A percentile compares a stretch with the other conserved stretches of the same genome.
Conservation (phyloP, 2,888 invertebrate genomes). For the Cheilosia urbana region DNA sequence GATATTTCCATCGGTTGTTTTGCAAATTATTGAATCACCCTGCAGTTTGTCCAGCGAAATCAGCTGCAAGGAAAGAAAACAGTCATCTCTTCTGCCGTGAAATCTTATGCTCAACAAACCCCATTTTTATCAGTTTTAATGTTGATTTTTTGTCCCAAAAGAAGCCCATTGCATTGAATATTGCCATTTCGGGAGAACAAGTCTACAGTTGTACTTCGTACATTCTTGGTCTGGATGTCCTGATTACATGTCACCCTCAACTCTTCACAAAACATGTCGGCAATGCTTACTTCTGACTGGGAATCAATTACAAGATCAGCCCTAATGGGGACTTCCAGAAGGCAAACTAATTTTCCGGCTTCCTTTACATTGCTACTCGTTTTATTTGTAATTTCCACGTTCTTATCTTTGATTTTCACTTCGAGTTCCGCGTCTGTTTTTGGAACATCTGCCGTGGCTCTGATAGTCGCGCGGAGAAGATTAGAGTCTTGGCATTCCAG, state of each 20-base stretch:
- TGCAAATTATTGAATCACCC: slow-evolving; percentile 80
- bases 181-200: slow-evolving; percentile 79
- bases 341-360: slow-evolving; percentile 49
- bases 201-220: slow-evolving; percentile 78
- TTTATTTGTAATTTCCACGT: slow-evolving; percentile 59
- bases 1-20: slow-evolving; percentile 80
- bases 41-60: slow-evolving; percentile 81
- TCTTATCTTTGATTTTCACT: slow-evolving; percentile 57
- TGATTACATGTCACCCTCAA: slow-evolving; percentile 77
- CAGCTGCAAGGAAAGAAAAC: slow-evolving; percentile 75
- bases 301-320: slow-evolving; percentile 79
- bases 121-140: slow-evolving; percentile 78
- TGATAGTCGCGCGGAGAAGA: slow-evolving; percentile 61
- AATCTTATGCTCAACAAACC: slow-evolving; percentile 68
- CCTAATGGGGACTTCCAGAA: slow-evolving; percentile 80
- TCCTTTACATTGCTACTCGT: slow-evolving; percentile 20
- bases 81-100: background rate
- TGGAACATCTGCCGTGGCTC: slow-evolving; percentile 17
- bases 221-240: slow-evolving; percentile 79
- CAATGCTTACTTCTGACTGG: slow-evolving; percentile 77
- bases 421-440: slow-evolving; percentile 44
- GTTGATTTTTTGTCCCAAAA: slow-evolving; percentile 79
- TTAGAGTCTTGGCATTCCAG: slow-evolving; percentile 70
- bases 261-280: slow-evolving; percentile 79
- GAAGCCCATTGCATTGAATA: slow-evolving; percentile 79